Base-by-base conservation (phyloP, 2,888 invertebrate species). In the Xanthorhoe designata region DNA sequence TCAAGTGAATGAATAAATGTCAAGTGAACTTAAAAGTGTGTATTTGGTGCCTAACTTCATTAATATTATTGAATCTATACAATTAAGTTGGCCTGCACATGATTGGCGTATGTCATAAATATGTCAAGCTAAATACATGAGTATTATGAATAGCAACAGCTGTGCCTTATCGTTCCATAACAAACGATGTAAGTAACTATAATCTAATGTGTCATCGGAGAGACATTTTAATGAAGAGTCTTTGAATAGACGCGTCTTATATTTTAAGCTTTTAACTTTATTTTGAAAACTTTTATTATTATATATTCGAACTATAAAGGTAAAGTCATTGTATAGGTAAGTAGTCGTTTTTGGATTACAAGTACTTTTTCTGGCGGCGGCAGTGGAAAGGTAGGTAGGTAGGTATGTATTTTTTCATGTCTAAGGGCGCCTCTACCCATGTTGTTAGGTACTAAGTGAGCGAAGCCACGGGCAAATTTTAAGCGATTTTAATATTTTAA, bases 71-170 rank as follows among this genome's bases (percentile, higher is more conserved):
- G 38, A 42, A 42, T 13, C 38, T 38, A 13, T 38, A 38, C 38
- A 38, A 38, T 38, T 38, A 2, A 38, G 49, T 54, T 50, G 9
- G 42, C 17, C 9, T 62, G 45, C 38, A 32, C 35, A 38, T 61
- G 52, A 61, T 66, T 58, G 42, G 53, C 57, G 53, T 52, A 49
- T 35, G 53, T 52, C 54, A 54, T 35, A 29, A 45, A 56, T 47
- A 54, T 56, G 53, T 66, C 66, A 61, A 62, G 53, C 24, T 49
- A 59, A 53, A 49, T 52, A 53, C 57, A 58, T 49, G 15, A 58
- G 53, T 61, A 29, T 62, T 66, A 66, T 66, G 57, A 58, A 66
- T 62, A 62, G 54, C 13, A 66, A 62, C 66, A 66, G 66, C 66
- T 66, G 66, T 56, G 51, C 49, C 53, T 57, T 61, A 66, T 57